Evolutionary conservation across 2,113 vertebrate genomes (phyloP), one percentile per base, ranked within the genome.

Genomic region (Eurystomus gularis): DNA sequence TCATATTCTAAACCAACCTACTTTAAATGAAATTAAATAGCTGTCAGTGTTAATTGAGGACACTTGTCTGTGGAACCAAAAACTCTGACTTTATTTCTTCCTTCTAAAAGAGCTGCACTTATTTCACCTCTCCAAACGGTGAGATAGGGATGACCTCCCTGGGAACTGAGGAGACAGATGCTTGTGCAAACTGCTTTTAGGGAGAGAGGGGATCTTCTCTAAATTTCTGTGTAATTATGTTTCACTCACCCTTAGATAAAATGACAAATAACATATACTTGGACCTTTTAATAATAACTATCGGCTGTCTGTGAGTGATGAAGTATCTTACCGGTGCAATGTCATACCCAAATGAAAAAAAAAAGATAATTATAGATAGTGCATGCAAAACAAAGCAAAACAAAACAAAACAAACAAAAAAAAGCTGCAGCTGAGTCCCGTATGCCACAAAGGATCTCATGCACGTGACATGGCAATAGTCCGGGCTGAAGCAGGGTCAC

Each of bases 1-100:
- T 94, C 73, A 35, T 92, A 54, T 93, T 94, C 95, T 95, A 95
- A 93, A 94, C 48, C 76, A 94, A 86, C n/a, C 72, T 95, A 78
- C 61, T 97, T 94, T 94, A 96, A 96, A 91, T 95, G 72, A 94
- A 93, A 93, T 93, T 93, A 93, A 94, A 94, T 88, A 86, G 73
- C 87, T 94, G 85, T 35, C 81, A 86, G 66, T 94, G 86, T 93
- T 90, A 95, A 93, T 86, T 92, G 94, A 96, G 93, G 90, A 96
- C 95, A 80, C 86, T 96, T 57, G n/a, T 76, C 66, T 35, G 26
- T 76, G 54, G 72, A 89, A 88, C 24, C 4, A 79, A 76, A 86
- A 82, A 49, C 46, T 23, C 19, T 64, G 28, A 73, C 77, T 88
- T 93, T 49, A 51, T 68, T 86, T 95, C 28, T 93, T 84, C 15